Evolutionary conservation across 2,888 invertebrate genomes (phyloP).

Genomic region (Pristionchus mayeri): DNA sequence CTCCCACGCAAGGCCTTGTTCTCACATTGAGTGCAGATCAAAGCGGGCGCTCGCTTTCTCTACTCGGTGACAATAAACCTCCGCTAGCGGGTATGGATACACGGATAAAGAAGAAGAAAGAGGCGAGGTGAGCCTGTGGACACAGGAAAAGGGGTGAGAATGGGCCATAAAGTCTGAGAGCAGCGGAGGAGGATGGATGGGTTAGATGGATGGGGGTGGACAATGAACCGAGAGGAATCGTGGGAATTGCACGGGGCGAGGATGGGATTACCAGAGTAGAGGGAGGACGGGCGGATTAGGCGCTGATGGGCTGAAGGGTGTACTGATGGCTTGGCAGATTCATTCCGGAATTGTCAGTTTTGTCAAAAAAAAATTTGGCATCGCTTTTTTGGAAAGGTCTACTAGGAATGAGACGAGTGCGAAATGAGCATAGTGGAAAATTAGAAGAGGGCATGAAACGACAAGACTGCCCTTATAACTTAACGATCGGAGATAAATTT

Average conservation of each 20-base stretch:
- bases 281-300: background rate
- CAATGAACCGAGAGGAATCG: background rate
- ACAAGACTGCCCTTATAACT: too few relatives aligned
- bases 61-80: constrained; percentile 1
- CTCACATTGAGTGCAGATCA: background rate
- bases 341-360: too few relatives aligned
- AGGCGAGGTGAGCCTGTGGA: background rate
- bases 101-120: background rate
- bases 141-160: background rate
- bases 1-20: background rate
- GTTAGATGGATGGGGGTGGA: background rate
- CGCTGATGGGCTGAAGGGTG: too few relatives aligned
- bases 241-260: background rate
- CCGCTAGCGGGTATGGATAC: background rate
- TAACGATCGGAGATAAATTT: too few relatives aligned
- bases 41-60: background rate
- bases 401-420: too few relatives aligned
- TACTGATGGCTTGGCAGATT: too few relatives aligned
- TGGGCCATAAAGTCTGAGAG: constrained; percentile 37
- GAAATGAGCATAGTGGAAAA: too few relatives aligned
- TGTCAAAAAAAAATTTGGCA: too few relatives aligned
- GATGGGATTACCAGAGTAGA: constrained; percentile 1
- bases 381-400: too few relatives aligned
- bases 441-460: too few relatives aligned
- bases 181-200: background rate